Evolutionary conservation across 2,797 vertebrate genomes (phyloP), one percentile per base, ranked within the genome.

Genomic region (Babyrousa celebensis): DNA sequence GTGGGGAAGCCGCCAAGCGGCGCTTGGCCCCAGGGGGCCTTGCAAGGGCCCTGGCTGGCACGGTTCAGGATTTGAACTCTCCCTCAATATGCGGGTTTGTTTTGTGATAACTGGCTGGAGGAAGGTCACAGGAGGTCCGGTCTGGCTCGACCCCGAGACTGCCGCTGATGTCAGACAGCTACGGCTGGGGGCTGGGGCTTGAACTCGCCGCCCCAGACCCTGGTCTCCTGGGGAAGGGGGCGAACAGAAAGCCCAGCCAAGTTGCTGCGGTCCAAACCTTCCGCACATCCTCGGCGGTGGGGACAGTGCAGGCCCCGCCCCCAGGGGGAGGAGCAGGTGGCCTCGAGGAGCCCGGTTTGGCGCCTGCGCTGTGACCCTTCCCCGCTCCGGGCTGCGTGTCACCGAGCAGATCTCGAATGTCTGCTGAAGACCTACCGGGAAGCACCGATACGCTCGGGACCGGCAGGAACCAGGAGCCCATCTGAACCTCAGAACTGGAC

Each of bases 241-340:
- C 56, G 4, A 18, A 16, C 0, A 2, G 25, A 56, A 18, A 56
- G 12, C 14, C 58, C 21, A 27, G 40, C n/a, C 40, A 7, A 14
- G 12, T 1, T 12, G 2, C 27, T 62, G 7, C 27, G 20, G 6
- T 16, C 20, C 56, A 29, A 7, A 9, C 21, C n/a, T 79, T 43
- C 25, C 4, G 4, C 67, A 48, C 12, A 21, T 25, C 20, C 1
- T 17, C 48, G 27, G 56, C 20, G 11, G 11, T 12, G 10, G 27
- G 71, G 21, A 5, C 1, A 1, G 20, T 3, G 32, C 12, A 12
- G 2, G 3, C 9, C 27, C 43, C 0, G 0, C 0, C 5, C 56
- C 14, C 4, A 2, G 20, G 56, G 71, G 60, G 20, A 23, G 2
- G 36, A 52, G 86, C 25, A 9, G 4, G 36, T 14, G 60, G 3